phyloP scores from a whole-genome alignment of 2,797 vertebrate species.

The Girardinus metallicus region DNA sequence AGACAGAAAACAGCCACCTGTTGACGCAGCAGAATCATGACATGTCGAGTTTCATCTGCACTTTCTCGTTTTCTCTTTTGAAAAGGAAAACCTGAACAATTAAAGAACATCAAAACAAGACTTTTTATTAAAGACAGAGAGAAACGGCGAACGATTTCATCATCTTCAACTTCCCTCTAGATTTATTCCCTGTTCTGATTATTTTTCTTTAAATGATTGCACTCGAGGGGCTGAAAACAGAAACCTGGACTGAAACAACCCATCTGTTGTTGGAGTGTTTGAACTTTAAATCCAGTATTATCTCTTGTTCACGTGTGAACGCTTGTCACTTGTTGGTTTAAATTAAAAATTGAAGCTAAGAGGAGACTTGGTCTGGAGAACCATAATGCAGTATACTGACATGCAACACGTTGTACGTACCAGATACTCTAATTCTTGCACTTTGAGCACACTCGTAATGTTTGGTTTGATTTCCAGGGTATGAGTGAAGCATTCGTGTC shows the following conservation, averaged over 20 bases:
- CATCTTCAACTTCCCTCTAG: conserved; percentile 71
- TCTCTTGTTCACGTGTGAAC: conserved; percentile 70
- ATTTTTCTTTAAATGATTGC: conserved; percentile 66
- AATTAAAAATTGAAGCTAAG: conserved; percentile 38
- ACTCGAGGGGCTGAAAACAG: conserved; percentile 78
- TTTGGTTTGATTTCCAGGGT: conserved; percentile 62
- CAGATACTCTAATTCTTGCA: conserved; percentile 65
- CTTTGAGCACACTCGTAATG: conserved; percentile 80
- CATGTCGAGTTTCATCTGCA: conserved; percentile 84
- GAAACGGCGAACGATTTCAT: conserved; percentile 45
- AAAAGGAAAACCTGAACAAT: conserved; percentile 37
- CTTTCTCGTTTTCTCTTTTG: conserved; percentile 80
- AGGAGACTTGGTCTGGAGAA: conserved; percentile 31
- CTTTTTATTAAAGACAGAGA: conserved; percentile 43
- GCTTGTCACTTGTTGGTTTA: conserved; percentile 49
- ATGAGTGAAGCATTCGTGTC: conserved; percentile 36
- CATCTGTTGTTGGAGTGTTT: conserved; percentile 68
- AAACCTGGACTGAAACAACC: conserved; percentile 80
- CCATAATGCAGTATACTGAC: conserved; percentile 48
- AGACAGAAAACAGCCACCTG: conserved; percentile 46
- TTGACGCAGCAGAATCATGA: conserved; percentile 72
- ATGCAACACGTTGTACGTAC: conserved; percentile 38
- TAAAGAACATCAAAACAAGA: conserved; percentile 14
- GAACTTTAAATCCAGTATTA: conserved; percentile 88
- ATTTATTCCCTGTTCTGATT: conserved; percentile 45